These are phyloP conservation scores for Scrobipalpa atriplicella DNA, from an alignment of 2,888 invertebrate species.

Conservation along the genomic window DNA sequence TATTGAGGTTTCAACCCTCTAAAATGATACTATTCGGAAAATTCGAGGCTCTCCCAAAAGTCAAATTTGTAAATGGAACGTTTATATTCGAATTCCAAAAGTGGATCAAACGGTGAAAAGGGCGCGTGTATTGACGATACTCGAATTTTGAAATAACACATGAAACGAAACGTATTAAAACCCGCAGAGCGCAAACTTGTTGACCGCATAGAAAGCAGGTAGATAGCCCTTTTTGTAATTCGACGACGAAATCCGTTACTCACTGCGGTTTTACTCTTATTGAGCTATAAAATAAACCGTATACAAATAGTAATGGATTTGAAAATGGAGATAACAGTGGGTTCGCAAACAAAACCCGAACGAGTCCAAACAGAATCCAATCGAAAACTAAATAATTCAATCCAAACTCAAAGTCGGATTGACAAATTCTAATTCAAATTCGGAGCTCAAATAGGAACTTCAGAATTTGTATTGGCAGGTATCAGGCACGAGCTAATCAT, in stretches of 20 bases:
- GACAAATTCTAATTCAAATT: slow-evolving; percentile 76
- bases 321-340: slow-evolving; percentile 43
- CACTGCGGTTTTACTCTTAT: slow-evolving; percentile 12
- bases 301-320: slow-evolving; percentile 14
- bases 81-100: slow-evolving; percentile 17
- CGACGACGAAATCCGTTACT: slow-evolving; percentile 7
- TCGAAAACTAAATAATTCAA: slow-evolving; percentile 80
- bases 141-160: slow-evolving; percentile 17
- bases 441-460: slow-evolving; percentile 38
- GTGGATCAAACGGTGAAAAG: slow-evolving; percentile 14
- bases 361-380: slow-evolving; percentile 67
- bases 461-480: slow-evolving; percentile 62
- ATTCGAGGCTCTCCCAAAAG: background rate
- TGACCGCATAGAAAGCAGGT: slow-evolving; percentile 35
- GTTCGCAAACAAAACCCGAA: slow-evolving; percentile 61
- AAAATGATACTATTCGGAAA: background rate
- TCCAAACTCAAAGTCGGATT: slow-evolving; percentile 73
- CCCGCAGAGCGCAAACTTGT: slow-evolving; percentile 50
- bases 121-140: slow-evolving; percentile 12
- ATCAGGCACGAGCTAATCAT: slow-evolving; percentile 73
- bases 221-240: slow-evolving; percentile 12
- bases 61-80: slow-evolving; percentile 24
- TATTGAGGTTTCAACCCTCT: background rate
- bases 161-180: slow-evolving; percentile 34
- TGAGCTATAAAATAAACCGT: background rate